These are phyloP conservation scores for Doryteuthis pealeii DNA, from an alignment of 1,140 invertebrate species.

Conservation along the genomic window DNA sequence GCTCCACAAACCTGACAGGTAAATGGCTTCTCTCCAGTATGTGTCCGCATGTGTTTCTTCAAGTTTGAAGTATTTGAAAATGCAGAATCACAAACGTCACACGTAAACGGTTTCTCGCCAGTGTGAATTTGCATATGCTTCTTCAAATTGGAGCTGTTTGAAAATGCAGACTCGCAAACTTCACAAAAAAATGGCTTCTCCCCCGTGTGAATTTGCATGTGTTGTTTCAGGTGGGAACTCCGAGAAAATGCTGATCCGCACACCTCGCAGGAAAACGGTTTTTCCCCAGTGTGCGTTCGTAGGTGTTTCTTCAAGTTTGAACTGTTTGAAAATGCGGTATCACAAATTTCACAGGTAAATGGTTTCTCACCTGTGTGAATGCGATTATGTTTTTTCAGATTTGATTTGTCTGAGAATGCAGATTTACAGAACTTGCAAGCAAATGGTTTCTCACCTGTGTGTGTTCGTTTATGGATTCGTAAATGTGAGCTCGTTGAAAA, in stretches of 20 bases:
- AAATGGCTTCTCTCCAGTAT: neutral
- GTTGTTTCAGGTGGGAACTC: neutral
- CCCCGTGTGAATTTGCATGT: neutral
- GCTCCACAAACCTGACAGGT: conserved; percentile 22
- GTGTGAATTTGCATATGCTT: too few species aligned
- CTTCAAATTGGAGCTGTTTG: neutral
- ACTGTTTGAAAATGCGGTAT: conserved; percentile 71
- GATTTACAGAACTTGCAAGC: conserved; percentile 28
- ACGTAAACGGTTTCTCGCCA: neutral
- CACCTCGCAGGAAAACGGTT: neutral
- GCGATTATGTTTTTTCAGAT: conserved; percentile 23
- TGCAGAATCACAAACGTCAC: neutral
- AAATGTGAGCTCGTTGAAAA: conserved; percentile 93
- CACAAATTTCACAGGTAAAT: conserved; percentile 28
- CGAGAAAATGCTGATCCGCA: neutral
- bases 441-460: conserved; percentile 25
- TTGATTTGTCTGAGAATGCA: conserved; percentile 75
- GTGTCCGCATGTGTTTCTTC: neutral
- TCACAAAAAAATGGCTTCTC: neutral
- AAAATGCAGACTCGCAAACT: conserved; percentile 6
- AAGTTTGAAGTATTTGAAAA: neutral
- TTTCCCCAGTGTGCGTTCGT: conserved; percentile 28
- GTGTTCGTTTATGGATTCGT: conserved; percentile 73
- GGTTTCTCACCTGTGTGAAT: conserved; percentile 32
- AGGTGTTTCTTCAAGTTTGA: conserved; percentile 72